phyloP scores from a whole-genome alignment of 2,113 vertebrate species.

The Phrynosoma blainvillii region DNA sequence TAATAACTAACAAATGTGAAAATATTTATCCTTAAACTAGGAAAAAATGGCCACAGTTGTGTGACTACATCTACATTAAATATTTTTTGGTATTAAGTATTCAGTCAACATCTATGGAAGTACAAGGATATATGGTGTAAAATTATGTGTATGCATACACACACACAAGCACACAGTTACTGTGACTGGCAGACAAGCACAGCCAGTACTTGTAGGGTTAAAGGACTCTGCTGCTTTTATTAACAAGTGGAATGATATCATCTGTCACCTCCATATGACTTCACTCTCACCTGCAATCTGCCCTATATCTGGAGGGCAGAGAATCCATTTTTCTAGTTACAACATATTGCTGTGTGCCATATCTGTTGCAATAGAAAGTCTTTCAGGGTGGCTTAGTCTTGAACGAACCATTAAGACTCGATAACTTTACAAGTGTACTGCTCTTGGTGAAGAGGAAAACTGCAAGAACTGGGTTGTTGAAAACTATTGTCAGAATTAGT shows the following conservation, averaged over 20 bases:
- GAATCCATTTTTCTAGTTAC: no score
- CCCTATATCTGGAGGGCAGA: no score
- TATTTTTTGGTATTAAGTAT: neutral
- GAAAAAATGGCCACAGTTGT: neutral
- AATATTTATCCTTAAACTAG: neutral
- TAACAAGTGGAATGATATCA: no score
- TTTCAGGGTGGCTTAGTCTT: neutral
- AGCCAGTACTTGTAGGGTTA: no score
- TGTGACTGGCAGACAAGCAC: no score
- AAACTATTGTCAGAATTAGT: neutral
- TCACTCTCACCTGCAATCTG: no score
- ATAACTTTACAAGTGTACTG: neutral
- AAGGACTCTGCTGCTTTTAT: no score
- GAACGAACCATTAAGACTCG: neutral
- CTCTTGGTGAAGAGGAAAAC: neutral
- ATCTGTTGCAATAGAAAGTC: neutral
- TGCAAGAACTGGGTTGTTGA: neutral
- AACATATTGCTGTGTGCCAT: neutral
- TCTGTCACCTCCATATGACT: no score
- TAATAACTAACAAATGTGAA: neutral
- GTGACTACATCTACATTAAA: neutral
- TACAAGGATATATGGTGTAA: neutral
- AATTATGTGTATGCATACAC: no score
- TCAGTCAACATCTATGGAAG: neutral
- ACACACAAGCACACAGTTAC: neutral